Evolutionary conservation across 2,888 invertebrate genomes (phyloP).

Genomic region (Oxytorus armatus): DNA sequence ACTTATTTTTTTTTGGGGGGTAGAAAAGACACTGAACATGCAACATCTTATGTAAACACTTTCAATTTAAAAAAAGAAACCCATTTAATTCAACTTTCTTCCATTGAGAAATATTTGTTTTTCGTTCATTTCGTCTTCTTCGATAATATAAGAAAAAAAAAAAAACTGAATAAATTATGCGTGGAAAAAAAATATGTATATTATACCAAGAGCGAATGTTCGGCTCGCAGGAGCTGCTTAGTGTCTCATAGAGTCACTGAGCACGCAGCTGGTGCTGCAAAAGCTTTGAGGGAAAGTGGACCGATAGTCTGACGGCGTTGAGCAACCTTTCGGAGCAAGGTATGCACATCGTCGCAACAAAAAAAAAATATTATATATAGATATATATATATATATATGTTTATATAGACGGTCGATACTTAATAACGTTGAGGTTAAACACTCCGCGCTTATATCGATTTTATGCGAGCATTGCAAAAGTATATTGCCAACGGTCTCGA

Average conservation of each 20-base stretch:
- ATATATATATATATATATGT: conserved; percentile 15
- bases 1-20: too few relatives aligned
- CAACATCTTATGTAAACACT: too few relatives aligned
- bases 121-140: background rate
- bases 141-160: background rate
- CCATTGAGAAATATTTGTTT: background rate
- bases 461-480: conserved; percentile 67
- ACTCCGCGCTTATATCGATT: conserved; percentile 60
- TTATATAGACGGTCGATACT: conserved; percentile 48
- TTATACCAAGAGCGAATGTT: conserved; percentile 43
- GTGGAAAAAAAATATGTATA: conserved; percentile 35
- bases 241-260: conserved; percentile 19
- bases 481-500: conserved; percentile 13
- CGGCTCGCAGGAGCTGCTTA: conserved; percentile 39
- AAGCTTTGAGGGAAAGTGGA: conserved; percentile 82
- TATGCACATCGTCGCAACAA: conserved; percentile 18
- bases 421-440: conserved; percentile 31
- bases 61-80: too few relatives aligned
- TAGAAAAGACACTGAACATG: too few relatives aligned
- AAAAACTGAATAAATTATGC: conserved; percentile 40
- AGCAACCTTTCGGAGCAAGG: conserved; percentile 74
- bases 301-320: conserved; percentile 75
- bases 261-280: conserved; percentile 51
- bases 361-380: too few relatives aligned
- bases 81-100: too few relatives aligned